Evolutionary conservation across 2,888 invertebrate species (phyloP), one percentile per base, ranked within the genome.

Genomic region (Celastrina argiolus): DNA sequence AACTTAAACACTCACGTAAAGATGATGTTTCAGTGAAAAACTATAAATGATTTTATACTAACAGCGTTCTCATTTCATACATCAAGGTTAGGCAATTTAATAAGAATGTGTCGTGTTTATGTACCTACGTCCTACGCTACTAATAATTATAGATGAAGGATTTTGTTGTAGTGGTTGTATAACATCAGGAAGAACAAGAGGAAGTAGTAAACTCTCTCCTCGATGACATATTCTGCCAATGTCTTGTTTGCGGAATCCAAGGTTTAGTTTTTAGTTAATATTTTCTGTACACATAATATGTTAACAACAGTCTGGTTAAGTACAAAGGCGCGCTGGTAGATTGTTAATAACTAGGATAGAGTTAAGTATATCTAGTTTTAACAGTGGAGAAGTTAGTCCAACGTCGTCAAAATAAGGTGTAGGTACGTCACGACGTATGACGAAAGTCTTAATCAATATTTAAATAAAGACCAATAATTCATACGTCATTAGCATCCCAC

Each of bases 71-170:
- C 59, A 59, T 59, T 59, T 59, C 34, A 59, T 39, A 39, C 36
- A 18, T 22, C 61, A 61, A 61, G 61, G 61, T 39, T 61, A 61
- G 61, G 39, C 61, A 61, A 36, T 61, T 61, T 59, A 59, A 36
- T 34, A 36, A 34, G 18, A 61, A 39, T 22, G 36, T 39, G 39
- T 39, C 61, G 39, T 61, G 61, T 61, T 61, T 61, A 61, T 61
- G 22, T 61, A n/a, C n/a, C n/a, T n/a, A n/a, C n/a, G n/a, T n/a
- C n/a, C n/a, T n/a, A 18, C 39, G 18, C 1, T 10, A 10, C 34
- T 39, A 61, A 39, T 39, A 61, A 39, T 61, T 22, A 61, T 61
- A 61, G 61, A 31, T 22, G 36, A 61, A 61, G 39, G 18, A 61
- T 61, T 2, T 58, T 16, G 31, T 51, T 12, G 51, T 36, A 36